Conservation (phyloP, 2,797 vertebrate genomes). For the Intellagama lesueurii region DNA sequence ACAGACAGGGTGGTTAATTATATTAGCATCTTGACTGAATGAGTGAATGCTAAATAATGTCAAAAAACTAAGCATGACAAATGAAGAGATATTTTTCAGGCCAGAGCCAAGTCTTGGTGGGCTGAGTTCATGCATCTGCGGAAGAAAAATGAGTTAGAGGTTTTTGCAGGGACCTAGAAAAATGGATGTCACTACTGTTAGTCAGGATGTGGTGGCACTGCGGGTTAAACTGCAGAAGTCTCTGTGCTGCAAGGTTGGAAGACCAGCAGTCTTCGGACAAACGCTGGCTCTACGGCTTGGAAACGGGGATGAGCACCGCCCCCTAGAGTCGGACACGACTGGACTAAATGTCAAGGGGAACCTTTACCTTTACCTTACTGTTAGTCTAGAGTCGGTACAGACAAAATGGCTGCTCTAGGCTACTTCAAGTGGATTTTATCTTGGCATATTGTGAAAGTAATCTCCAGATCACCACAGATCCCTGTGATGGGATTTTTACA, state of each 20-base stretch:
- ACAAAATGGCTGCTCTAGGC: conserved; percentile 1
- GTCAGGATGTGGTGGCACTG: no score
- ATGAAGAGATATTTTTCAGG: conserved; percentile 32
- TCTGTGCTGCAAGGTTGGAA: no score
- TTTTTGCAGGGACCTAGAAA: neutral
- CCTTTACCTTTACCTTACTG: no score
- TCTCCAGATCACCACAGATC: neutral
- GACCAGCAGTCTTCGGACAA: no score
- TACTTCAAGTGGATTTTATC: neutral
- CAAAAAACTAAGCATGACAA: conserved; percentile 21
- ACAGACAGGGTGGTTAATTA: rapidly evolving
- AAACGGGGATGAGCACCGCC: no score
- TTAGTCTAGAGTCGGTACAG: neutral
- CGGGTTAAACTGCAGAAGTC: no score
- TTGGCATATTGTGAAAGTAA: neutral
- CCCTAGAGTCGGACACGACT: no score
- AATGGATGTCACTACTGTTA: neutral
- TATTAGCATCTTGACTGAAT: neutral
- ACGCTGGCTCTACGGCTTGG: no score
- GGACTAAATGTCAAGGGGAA: no score
- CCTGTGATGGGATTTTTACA: neutral
- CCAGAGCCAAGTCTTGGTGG: conserved; percentile 15
- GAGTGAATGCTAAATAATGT: conserved; percentile 9
- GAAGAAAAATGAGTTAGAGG: neutral
- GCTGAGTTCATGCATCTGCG: neutral